Base-by-base conservation (phyloP, 2,113 vertebrate species). In the Otus sunia region DNA sequence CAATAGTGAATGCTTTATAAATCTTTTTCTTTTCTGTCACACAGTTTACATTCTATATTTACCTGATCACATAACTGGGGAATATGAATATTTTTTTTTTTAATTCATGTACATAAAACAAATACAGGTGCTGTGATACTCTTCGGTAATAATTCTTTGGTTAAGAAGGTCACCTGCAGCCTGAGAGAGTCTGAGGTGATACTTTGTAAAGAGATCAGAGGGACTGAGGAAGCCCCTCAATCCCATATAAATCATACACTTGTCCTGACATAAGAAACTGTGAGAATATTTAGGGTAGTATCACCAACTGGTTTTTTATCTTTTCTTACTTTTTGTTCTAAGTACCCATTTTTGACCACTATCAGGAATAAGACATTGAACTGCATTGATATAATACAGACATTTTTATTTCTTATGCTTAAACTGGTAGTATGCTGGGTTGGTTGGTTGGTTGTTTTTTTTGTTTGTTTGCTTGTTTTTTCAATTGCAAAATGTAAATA, bases 401-500 rank as follows among this genome's bases (percentile, higher is more conserved):
- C 0, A 41, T 12, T 92, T 76, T 60, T 43, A 18, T 64, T 63
- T 79, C 17, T 76, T 68, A 18, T 27, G 5, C 6, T 77, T 60
- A 56, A 34, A 0, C 22, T 37, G 4, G 16, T 43, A 41, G 7
- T 15, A 22, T 50, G 5, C 8, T 63, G 32, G 5, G 5, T 4
- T 30, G 16, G 43, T 45, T 45, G 43, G 43, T 45, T 45, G 17
- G 43, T 45, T 41, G 41, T n/a, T n/a, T n/a, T n/a, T n/a, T n/a
- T 75, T 32, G 7, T 10, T 37, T 87, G 25, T 3, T 49, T 56
- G 20, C 2, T 39, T 60, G 14, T 19, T 75, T 83, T 75, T 68
- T 56, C 15, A 4, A 5, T 29, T 78, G 32, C 2, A 78, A 95
- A 69, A 50, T 45, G 5, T 36, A 73, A 79, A 73, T 32, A 49